phyloP scores from a whole-genome alignment of 2,888 invertebrate genomes.

The Leptothorax acervorum region DNA sequence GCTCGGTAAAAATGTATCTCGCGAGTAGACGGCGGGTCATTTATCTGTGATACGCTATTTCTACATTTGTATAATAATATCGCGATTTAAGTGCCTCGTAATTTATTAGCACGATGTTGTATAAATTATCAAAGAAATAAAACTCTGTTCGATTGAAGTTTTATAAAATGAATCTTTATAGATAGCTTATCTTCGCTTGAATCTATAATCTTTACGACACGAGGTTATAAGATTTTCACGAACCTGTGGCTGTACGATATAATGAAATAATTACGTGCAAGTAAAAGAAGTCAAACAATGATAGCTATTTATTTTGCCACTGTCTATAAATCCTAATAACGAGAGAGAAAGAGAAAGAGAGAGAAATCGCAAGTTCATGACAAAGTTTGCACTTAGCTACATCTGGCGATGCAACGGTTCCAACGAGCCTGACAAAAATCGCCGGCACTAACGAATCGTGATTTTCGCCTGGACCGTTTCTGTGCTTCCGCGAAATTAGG shows the following conservation, averaged over 20 bases:
- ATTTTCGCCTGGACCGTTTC: conserved; percentile 73
- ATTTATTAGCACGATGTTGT: neutral
- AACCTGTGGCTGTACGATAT: neutral
- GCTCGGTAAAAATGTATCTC: conserved; percentile 24
- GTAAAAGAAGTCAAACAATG: neutral
- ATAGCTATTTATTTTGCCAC: neutral
- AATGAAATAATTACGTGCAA: neutral
- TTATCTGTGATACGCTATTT: conserved; percentile 33
- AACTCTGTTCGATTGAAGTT: neutral
- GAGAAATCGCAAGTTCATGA: conserved; percentile 13
- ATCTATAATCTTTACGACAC: neutral
- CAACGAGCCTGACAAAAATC: conserved; percentile 62
- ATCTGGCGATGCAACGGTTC: conserved; percentile 50
- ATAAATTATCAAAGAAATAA: neutral
- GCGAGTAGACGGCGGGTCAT: conserved; percentile 19
- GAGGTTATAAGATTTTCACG: neutral
- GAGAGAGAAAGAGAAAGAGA: neutral
- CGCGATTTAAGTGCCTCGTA: neutral
- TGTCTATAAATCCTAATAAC: neutral
- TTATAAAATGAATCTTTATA: neutral
- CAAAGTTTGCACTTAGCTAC: conserved; percentile 42
- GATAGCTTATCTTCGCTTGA: neutral
- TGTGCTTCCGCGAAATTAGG: conserved; percentile 77
- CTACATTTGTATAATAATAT: conserved; percentile 10
- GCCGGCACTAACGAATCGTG: conserved; percentile 74